These are phyloP conservation scores for Acanthoscelides obtectus DNA, from an alignment of 2,888 invertebrate genomes.

Conservation along the genomic window DNA sequence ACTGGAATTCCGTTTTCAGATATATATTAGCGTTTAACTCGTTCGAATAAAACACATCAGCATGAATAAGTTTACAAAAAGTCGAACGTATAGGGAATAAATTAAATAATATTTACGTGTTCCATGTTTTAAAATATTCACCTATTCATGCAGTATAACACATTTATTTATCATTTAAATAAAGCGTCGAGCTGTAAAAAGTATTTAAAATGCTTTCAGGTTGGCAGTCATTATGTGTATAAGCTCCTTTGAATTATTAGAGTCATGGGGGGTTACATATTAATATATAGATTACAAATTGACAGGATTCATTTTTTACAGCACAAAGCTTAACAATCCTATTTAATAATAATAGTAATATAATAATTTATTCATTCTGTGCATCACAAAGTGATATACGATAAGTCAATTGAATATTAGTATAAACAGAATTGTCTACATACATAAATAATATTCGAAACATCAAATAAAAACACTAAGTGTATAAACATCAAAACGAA, in stretches of 20 bases:
- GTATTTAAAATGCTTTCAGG: neutral
- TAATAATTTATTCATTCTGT: too few species aligned
- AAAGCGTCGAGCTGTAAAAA: neutral
- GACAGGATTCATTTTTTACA: too few species aligned
- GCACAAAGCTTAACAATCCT: too few species aligned
- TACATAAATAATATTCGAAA: too few species aligned
- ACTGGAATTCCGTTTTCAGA: neutral
- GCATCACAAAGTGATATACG: too few species aligned
- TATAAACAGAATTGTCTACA: too few species aligned
- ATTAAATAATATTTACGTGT: neutral
- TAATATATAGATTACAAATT: too few species aligned
- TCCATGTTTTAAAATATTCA: slow-evolving; percentile 9
- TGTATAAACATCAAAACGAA: too few species aligned
- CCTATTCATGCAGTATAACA: neutral
- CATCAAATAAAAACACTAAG: too few species aligned
- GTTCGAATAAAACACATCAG: neutral
- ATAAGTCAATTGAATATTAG: too few species aligned
- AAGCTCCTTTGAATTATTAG: neutral
- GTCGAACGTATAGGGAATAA: neutral
- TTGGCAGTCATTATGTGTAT: neutral
- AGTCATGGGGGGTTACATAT: neutral
- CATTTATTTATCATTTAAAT: slow-evolving; percentile 3
- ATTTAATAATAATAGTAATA: too few species aligned
- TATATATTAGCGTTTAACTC: neutral
- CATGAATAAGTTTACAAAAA: neutral